Evolutionary conservation across 2,888 invertebrate species (phyloP).

Genomic region (Troides helena): DNA sequence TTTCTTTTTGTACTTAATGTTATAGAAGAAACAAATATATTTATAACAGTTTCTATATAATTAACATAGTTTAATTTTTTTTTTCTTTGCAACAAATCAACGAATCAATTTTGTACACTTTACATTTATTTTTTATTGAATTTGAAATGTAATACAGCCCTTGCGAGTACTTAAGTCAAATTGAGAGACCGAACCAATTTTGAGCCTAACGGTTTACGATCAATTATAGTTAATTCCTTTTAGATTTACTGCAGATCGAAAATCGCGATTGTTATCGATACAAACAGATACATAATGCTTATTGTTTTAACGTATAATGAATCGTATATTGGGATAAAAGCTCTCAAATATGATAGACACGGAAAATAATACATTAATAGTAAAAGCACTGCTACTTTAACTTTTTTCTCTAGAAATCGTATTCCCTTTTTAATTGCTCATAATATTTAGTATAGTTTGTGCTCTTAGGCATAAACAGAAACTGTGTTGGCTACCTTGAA

Average conservation of each 20-base stretch:
- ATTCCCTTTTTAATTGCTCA: too few relatives aligned
- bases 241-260: constrained; percentile 27
- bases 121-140: not conserved
- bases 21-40: too few relatives aligned
- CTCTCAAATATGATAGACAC: too few relatives aligned
- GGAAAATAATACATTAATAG: not conserved
- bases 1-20: too few relatives aligned
- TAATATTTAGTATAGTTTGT: not conserved
- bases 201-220: constrained; percentile 19
- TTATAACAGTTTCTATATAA: too few relatives aligned
- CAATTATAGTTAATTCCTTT: constrained; percentile 27
- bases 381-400: not conserved
- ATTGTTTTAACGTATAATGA: not conserved
- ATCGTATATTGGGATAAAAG: not conserved
- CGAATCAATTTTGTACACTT: not conserved
- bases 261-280: constrained; percentile 12
- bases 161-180: constrained; percentile 22
- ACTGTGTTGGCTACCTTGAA: too few relatives aligned
- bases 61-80: not conserved
- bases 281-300: not conserved
- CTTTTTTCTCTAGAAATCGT: not conserved
- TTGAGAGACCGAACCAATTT: constrained; percentile 18
- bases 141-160: not conserved
- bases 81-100: not conserved
- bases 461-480: too few relatives aligned